Evolutionary conservation across 2,797 vertebrate genomes (phyloP).

Genomic region (Fistularia tabacaria): DNA sequence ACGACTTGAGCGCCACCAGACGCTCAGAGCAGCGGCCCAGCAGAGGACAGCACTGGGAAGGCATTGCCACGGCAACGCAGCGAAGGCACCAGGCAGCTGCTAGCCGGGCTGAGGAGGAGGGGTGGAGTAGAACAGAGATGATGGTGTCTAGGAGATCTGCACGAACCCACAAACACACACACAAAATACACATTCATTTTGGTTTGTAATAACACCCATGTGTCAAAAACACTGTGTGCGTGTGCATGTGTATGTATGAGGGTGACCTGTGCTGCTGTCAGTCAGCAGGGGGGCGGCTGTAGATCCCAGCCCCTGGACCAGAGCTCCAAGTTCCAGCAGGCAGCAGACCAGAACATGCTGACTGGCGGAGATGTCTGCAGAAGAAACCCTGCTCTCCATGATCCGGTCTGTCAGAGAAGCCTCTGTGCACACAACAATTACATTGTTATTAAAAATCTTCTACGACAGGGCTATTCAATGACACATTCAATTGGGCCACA

Average conservation of each 20-base stretch:
- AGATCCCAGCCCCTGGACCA: slow-evolving; percentile 81
- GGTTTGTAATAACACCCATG: not conserved
- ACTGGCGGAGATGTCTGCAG: slow-evolving; percentile 72
- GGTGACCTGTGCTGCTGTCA: slow-evolving; percentile 82
- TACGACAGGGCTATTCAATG: no score
- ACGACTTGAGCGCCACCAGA: slow-evolving; percentile 79
- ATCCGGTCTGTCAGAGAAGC: slow-evolving; percentile 77
- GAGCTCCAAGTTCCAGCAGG: slow-evolving; percentile 84
- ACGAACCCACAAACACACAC: slow-evolving; percentile 12
- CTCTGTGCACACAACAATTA: slow-evolving; percentile 62
- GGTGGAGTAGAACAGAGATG: slow-evolving; percentile 81
- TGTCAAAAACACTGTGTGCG: not conserved
- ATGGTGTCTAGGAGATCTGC: slow-evolving; percentile 84
- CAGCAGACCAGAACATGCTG: slow-evolving; percentile 85
- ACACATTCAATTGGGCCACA: no score
- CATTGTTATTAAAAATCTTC: no score
- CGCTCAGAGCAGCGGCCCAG: slow-evolving; percentile 84
- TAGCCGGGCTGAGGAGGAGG: slow-evolving; percentile 77
- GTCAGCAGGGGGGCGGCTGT: slow-evolving; percentile 82
- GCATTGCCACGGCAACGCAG: slow-evolving; percentile 81
- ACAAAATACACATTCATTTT: not conserved
- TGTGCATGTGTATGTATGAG: slow-evolving; percentile 11
- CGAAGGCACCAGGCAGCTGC: slow-evolving; percentile 88
- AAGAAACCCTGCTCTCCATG: slow-evolving; percentile 74
- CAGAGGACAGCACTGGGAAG: slow-evolving; percentile 77